Evolutionary conservation across 2,888 invertebrate species (phyloP).

Genomic region (Dermolepida albohirtum): DNA sequence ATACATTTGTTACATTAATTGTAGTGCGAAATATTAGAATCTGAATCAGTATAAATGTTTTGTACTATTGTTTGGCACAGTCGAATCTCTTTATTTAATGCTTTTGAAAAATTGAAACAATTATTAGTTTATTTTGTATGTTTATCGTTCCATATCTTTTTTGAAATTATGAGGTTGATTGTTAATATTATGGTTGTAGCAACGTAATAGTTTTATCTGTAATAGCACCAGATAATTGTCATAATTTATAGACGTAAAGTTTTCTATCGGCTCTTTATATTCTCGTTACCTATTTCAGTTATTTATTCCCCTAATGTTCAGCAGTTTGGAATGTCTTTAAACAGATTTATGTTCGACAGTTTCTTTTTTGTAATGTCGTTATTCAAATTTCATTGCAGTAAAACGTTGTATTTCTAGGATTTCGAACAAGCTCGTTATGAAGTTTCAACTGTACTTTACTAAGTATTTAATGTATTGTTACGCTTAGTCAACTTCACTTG

Average conservation of each 20-base stretch:
- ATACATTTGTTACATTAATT: too few relatives aligned
- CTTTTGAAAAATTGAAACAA: too few relatives aligned
- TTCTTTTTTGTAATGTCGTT: slow-evolving; percentile 5
- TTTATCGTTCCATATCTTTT: too few relatives aligned
- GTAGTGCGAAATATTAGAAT: too few relatives aligned
- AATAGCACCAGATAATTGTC: background rate
- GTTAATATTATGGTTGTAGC: background rate
- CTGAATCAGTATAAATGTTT: too few relatives aligned
- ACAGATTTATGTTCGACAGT: slow-evolving; percentile 1
- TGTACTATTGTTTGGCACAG: too few relatives aligned
- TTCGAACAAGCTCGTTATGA: slow-evolving; percentile 2
- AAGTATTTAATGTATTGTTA: slow-evolving; percentile 8
- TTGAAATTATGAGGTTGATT: background rate
- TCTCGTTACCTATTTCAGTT: background rate
- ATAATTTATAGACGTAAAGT: slow-evolving; percentile 4
- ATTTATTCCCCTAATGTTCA: background rate
- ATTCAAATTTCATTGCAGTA: slow-evolving; percentile 21
- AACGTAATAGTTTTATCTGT: background rate
- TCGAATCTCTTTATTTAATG: too few relatives aligned
- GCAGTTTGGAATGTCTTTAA: slow-evolving; percentile 7
- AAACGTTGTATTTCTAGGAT: background rate
- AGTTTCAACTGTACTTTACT: background rate
- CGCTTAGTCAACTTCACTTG: slow-evolving; percentile 1
- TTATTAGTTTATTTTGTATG: too few relatives aligned
- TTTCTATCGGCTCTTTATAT: background rate